These are phyloP conservation scores for Aphidius gifuensis DNA, from an alignment of 1,140 invertebrate species.

Conservation along the genomic window DNA sequence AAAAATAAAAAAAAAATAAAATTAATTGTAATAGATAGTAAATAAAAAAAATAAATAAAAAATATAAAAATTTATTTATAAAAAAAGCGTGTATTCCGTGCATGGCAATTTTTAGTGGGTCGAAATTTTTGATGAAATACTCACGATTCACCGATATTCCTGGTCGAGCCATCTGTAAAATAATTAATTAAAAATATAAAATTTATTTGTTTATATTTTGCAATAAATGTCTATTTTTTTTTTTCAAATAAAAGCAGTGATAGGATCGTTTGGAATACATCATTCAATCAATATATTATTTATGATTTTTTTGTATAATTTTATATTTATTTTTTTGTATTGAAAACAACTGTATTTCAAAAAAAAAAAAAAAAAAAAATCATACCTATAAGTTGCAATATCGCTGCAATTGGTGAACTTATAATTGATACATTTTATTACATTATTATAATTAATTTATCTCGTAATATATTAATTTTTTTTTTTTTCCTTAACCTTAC, in stretches of 20 bases:
- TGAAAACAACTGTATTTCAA: slow-evolving; percentile 54
- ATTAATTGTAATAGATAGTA: background rate
- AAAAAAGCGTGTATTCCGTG: slow-evolving; percentile 9
- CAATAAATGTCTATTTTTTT: too few relatives aligned
- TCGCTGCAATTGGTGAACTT: slow-evolving; percentile 46
- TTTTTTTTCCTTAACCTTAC: slow-evolving; percentile 49
- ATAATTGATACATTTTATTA: slow-evolving; percentile 40
- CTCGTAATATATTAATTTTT: slow-evolving; percentile 52
- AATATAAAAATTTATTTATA: background rate
- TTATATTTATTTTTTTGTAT: slow-evolving; percentile 29
- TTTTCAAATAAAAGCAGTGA: too few relatives aligned
- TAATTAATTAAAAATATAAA: slow-evolving; percentile 23
- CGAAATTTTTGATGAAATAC: slow-evolving; percentile 31
- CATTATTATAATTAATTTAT: slow-evolving; percentile 26
- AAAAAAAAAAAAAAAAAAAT: slow-evolving; percentile 49
- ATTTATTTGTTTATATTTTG: background rate
- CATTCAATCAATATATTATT: slow-evolving; percentile 17
- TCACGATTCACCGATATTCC: slow-evolving; percentile 52
- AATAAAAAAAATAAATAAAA: background rate
- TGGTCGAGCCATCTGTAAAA: slow-evolving; percentile 42
- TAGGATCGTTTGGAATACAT: slow-evolving; percentile 23
- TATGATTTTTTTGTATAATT: too few relatives aligned
- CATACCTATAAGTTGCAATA: slow-evolving; percentile 46
- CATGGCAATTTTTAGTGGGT: background rate
- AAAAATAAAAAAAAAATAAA: background rate